Base-by-base conservation (phyloP, 2,113 vertebrate genomes). In the Coracopsis vasa region DNA sequence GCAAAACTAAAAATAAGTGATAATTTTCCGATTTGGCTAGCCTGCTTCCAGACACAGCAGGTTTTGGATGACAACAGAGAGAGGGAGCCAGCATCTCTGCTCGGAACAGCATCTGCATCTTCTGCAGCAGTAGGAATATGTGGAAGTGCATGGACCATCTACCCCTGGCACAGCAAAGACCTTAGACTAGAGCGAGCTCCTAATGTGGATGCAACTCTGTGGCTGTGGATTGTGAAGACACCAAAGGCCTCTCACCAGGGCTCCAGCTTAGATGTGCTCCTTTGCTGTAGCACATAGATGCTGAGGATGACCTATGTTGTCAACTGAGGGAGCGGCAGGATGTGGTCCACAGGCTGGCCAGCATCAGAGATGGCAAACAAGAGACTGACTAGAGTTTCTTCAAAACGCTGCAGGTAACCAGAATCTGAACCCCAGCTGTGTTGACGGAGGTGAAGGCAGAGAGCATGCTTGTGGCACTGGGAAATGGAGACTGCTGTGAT, bases 401-500 rank as follows among this genome's bases (percentile, higher is more conserved):
- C 47, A 64, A 79, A 87, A 50, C 16, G 10, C 41, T 56, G 41
- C 25, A 35, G 53, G 4, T 45, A 35, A 44, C 29, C 17, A 56
- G 21, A 45, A 13, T 13, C 35, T 62, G 20, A 85, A 69, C 3
- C 5, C 11, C 9, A 48, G 33, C 31, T 73, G 17, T 53, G 10
- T 8, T 2, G 1, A 54, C 0, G 0, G 15, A 73, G 10, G 6
- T 4, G 10, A 3, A 66, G 51, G 28, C 31, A 83, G 10, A 39
- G 24, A 42, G 14, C 24, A 23, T 29, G 14, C 33, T 23, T 60
- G 42, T 53, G 24, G 19, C n/a, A 44, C 42, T 56, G 51, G 37
- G 17, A 80, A 73, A 39, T 10, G 19, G 31, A 74, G 13, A 50
- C 14, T 44, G 10, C 16, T 29, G 31, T 62, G 24, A 54, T 35